A percentile compares a stretch with the other conserved stretches of the same genome.
Conservation (phyloP, 1,140 invertebrate genomes). For the Hyphantria cunea region DNA sequence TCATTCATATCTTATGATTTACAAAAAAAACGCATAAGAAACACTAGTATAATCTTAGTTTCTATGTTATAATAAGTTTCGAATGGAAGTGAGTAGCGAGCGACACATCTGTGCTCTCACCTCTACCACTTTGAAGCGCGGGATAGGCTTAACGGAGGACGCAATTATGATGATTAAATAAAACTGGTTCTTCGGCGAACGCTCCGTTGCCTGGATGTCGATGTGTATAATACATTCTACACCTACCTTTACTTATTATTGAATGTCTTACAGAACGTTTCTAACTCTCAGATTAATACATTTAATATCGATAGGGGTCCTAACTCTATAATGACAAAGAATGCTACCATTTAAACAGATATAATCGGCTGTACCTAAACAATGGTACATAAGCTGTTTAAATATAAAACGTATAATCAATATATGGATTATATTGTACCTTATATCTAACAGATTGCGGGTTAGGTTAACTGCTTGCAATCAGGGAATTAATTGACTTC, state of each 20-base stretch:
- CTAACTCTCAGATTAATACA: too few species aligned
- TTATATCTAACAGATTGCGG: too few species aligned
- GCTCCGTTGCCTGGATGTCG: conserved; percentile 45
- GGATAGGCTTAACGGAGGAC: conserved; percentile 66
- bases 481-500: too few species aligned
- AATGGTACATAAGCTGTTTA: too few species aligned
- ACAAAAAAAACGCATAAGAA: conserved; percentile 25
- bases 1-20: conserved; percentile 18
- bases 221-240: conserved; percentile 41
- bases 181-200: conserved; percentile 57
- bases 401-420: too few species aligned
- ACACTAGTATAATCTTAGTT: not conserved
- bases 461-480: too few species aligned
- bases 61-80: conserved; percentile 2
- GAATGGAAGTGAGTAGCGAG: conserved; percentile 16
- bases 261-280: too few species aligned
- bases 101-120: conserved; percentile 34
- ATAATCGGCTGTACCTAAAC: too few species aligned
- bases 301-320: too few species aligned
- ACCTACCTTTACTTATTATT: conserved; percentile 16
- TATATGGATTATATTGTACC: too few species aligned
- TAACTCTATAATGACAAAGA: too few species aligned
- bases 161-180: conserved; percentile 75
- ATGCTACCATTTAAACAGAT: too few species aligned
- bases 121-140: conserved; percentile 34